phyloP scores from a whole-genome alignment of 2,888 invertebrate genomes.

The Lasioglossum leucozonium region DNA sequence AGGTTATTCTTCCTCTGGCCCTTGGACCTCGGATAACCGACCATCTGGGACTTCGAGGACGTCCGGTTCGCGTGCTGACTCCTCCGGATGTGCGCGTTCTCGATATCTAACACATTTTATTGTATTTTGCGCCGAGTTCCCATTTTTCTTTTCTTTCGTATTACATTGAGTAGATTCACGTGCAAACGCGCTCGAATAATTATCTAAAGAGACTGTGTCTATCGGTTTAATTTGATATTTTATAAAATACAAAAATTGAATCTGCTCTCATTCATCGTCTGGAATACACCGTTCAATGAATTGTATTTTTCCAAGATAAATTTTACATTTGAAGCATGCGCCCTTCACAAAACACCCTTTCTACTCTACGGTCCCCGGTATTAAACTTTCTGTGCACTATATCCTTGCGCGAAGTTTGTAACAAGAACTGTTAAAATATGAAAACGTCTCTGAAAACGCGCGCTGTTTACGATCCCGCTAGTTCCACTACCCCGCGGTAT shows the following conservation, averaged over 20 bases:
- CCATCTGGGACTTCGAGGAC: slow-evolving; percentile 59
- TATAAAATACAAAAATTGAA: too few relatives aligned
- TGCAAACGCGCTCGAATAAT: too few relatives aligned
- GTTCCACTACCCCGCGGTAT: background rate
- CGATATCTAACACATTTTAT: slow-evolving; percentile 38
- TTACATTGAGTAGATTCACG: too few relatives aligned
- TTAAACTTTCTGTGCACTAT: background rate
- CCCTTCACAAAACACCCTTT: background rate
- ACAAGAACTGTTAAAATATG: background rate
- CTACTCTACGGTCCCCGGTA: background rate
- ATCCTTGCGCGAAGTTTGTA: background rate
- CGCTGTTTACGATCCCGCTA: background rate
- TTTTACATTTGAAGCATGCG: background rate
- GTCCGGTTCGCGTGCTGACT: slow-evolving; percentile 57
- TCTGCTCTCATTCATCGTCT: too few relatives aligned
- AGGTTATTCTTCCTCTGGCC: slow-evolving; percentile 69
- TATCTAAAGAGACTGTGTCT: too few relatives aligned
- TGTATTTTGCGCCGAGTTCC: too few relatives aligned
- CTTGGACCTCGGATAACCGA: slow-evolving; percentile 60
- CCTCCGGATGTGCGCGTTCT: slow-evolving; percentile 62
- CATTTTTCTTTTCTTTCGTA: background rate
- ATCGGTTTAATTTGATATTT: too few relatives aligned
- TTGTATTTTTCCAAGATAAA: background rate
- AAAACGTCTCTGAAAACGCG: background rate
- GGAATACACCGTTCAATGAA: background rate